These are phyloP conservation scores for Mus spicilegus DNA, from an alignment of 2,113 vertebrate species.

Conservation along the genomic window DNA sequence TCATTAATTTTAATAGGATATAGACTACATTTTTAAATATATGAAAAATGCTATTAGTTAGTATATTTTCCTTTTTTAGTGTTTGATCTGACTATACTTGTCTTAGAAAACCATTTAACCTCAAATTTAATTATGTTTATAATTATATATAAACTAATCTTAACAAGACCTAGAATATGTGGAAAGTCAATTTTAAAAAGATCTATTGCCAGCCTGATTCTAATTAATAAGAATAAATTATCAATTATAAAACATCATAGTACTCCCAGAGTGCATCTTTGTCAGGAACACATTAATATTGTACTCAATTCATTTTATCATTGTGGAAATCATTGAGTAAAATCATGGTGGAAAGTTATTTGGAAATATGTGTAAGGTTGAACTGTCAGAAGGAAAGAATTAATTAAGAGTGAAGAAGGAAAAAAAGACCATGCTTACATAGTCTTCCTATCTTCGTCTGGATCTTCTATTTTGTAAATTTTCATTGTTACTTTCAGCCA, in stretches of 20 bases:
- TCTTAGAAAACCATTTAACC: slow-evolving; percentile 1
- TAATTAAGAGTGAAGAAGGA: slow-evolving; percentile 32
- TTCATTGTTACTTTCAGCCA: background rate
- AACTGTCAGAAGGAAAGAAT: slow-evolving; percentile 21
- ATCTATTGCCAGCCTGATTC: background rate
- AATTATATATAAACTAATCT: background rate
- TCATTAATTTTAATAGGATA: slow-evolving; percentile 46
- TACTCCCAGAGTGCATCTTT: background rate
- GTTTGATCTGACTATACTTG: slow-evolving; percentile 16
- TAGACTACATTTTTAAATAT: background rate
- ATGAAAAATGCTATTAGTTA: background rate
- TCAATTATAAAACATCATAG: background rate
- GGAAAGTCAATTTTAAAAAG: slow-evolving; percentile 46
- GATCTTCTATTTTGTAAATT: background rate
- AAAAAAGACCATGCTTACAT: background rate
- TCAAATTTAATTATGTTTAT: background rate
- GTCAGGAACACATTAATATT: background rate
- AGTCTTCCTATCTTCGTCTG: background rate
- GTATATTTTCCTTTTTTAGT: background rate
- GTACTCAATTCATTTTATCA: background rate
- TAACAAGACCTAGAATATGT: slow-evolving; percentile 26
- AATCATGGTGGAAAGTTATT: slow-evolving; percentile 36
- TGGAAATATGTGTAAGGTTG: slow-evolving; percentile 21
- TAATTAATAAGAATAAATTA: slow-evolving; percentile 42
- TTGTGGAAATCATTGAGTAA: slow-evolving; percentile 40